phyloP scores from a whole-genome alignment of 2,888 invertebrate genomes.

The Cantharis rufa region DNA sequence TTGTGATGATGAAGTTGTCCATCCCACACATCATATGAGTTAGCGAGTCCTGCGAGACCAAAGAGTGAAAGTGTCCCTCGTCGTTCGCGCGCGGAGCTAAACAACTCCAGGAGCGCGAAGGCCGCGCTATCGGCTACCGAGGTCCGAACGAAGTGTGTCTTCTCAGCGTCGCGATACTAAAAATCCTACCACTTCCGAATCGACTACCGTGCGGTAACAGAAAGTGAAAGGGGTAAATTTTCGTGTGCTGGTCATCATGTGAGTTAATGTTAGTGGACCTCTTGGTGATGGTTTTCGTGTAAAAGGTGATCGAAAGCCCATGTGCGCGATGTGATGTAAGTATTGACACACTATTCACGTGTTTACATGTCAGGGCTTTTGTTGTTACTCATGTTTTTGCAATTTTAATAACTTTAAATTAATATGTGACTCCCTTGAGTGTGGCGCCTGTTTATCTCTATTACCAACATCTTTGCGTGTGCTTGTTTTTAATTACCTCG shows the following conservation, averaged over 20 bases:
- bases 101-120: slow-evolving; percentile 32
- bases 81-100: slow-evolving; percentile 33
- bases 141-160: slow-evolving; percentile 35
- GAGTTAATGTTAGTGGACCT: slow-evolving; percentile 15
- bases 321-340: slow-evolving; percentile 40
- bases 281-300: slow-evolving; percentile 22
- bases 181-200: slow-evolving; percentile 34
- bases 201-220: slow-evolving; percentile 27
- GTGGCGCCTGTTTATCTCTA: background rate
- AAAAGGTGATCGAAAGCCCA: slow-evolving; percentile 31
- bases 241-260: slow-evolving; percentile 27
- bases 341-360: slow-evolving; percentile 40
- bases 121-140: slow-evolving; percentile 36
- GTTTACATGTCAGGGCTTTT: slow-evolving; percentile 40
- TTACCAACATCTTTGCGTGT: background rate
- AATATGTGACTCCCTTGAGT: slow-evolving; percentile 2
- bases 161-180: slow-evolving; percentile 28
- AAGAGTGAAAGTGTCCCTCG: slow-evolving; percentile 40
- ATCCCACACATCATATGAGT: slow-evolving; percentile 27
- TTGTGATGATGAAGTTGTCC: slow-evolving; percentile 30
- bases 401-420: slow-evolving; percentile 26
- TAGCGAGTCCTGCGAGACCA: slow-evolving; percentile 30
- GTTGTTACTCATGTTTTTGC: slow-evolving; percentile 33
- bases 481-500: background rate
- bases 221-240: slow-evolving; percentile 38